Evolutionary conservation across 2,113 vertebrate species (phyloP).

Genomic region (Salvelinus namaycush): DNA sequence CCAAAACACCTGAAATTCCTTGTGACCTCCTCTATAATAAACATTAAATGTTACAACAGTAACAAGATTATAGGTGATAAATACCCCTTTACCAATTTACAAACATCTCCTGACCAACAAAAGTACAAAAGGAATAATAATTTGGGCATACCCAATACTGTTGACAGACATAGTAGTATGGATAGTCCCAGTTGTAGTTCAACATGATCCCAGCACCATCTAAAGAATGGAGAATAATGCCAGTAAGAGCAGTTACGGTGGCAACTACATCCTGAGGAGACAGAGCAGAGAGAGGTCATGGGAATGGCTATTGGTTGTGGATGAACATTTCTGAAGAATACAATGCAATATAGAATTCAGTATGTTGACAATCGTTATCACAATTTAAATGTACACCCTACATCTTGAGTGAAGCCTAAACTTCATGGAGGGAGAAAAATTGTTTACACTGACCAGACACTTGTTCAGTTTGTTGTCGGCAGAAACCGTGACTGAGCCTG

Average conservation of each 20-base stretch:
- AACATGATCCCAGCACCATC: not conserved
- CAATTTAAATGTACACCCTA: too few relatives aligned
- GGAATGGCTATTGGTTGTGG: not conserved
- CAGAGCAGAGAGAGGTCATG: not conserved
- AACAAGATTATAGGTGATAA: too few relatives aligned
- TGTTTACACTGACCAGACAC: conserved; percentile 7
- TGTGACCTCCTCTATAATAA: not conserved
- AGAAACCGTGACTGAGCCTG: conserved; percentile 7
- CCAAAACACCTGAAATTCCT: conserved; percentile 5
- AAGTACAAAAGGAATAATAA: too few relatives aligned
- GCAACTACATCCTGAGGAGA: not conserved
- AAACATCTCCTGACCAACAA: too few relatives aligned
- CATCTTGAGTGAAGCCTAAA: not conserved
- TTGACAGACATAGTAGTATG: not conserved
- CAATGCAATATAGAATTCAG: not conserved
- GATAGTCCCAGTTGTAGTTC: not conserved
- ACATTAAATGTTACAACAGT: too few relatives aligned
- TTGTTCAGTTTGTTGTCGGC: not conserved
- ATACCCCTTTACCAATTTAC: too few relatives aligned
- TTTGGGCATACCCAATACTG: not conserved
- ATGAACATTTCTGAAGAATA: not conserved
- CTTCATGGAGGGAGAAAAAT: not conserved
- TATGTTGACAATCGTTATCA: too few relatives aligned
- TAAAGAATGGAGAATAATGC: not conserved
- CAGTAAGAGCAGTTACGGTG: not conserved